phyloP scores from a whole-genome alignment of 2,797 vertebrate species.

The Sebastiscus albofasciatus region DNA sequence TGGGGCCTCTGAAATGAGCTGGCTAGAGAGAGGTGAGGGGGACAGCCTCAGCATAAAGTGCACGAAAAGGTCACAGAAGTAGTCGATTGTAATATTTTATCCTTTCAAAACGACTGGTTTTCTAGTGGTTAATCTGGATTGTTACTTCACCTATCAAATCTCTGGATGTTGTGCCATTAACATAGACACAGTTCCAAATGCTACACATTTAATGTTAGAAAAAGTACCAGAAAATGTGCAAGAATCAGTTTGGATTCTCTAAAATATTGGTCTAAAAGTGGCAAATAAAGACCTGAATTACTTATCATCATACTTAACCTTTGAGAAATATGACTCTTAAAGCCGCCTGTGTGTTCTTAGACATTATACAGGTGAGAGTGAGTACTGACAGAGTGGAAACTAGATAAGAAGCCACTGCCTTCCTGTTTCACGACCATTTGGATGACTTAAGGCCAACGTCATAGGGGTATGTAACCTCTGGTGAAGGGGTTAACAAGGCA shows the following conservation, averaged over 20 bases:
- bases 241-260: neutral
- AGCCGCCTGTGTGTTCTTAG: neutral
- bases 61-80: conserved; percentile 64
- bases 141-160: neutral
- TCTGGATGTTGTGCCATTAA: neutral
- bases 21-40: conserved; percentile 43
- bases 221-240: neutral
- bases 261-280: neutral
- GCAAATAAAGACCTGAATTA: neutral
- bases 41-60: conserved; percentile 39
- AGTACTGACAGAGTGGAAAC: neutral
- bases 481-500: conserved; percentile 76
- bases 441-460: conserved; percentile 63
- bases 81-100: conserved; percentile 27
- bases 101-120: conserved; percentile 5
- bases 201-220: neutral
- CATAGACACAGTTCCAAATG: neutral
- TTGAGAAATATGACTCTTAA: neutral
- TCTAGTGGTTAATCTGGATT: neutral
- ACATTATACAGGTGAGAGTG: neutral
- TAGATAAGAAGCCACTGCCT: conserved; percentile 5
- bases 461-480: conserved; percentile 70
- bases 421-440: conserved; percentile 7
- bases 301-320: neutral
- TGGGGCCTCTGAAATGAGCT: conserved; percentile 56